Conservation (phyloP, 2,797 vertebrate genomes). For the Ara ararauna region DNA sequence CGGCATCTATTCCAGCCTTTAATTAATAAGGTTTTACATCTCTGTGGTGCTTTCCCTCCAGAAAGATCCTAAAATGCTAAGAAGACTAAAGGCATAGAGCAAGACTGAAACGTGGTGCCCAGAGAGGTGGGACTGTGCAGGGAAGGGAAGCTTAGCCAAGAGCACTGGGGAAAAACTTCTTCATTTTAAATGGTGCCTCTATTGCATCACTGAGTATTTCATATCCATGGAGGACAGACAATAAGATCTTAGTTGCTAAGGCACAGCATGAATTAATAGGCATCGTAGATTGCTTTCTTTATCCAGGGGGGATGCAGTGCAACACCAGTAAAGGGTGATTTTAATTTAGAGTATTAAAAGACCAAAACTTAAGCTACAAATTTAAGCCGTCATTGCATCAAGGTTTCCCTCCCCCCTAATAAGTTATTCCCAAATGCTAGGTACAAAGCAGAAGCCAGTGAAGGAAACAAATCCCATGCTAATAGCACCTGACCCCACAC, state of each 20-base stretch:
- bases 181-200: background rate
- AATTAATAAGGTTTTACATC: slow-evolving; percentile 60
- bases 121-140: background rate
- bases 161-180: background rate
- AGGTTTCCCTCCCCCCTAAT: background rate
- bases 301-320: background rate
- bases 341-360: background rate
- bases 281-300: background rate
- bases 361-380: background rate
- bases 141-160: background rate
- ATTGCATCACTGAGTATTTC: background rate
- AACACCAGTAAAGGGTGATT: background rate
- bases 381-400: background rate
- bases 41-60: slow-evolving; percentile 45
- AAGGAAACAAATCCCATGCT: background rate
- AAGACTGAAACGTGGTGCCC: background rate
- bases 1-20: slow-evolving; percentile 49
- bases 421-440: background rate
- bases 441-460: background rate
- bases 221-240: background rate
- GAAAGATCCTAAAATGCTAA: slow-evolving; percentile 17
- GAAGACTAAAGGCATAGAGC: background rate
- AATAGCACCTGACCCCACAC: background rate
- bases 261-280: background rate
- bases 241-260: slow-evolving; percentile 19